A percentile compares a stretch with the other conserved stretches of the same genome.
Conservation (phyloP, 1,140 invertebrate genomes). For the Drosophila tsacasi region DNA sequence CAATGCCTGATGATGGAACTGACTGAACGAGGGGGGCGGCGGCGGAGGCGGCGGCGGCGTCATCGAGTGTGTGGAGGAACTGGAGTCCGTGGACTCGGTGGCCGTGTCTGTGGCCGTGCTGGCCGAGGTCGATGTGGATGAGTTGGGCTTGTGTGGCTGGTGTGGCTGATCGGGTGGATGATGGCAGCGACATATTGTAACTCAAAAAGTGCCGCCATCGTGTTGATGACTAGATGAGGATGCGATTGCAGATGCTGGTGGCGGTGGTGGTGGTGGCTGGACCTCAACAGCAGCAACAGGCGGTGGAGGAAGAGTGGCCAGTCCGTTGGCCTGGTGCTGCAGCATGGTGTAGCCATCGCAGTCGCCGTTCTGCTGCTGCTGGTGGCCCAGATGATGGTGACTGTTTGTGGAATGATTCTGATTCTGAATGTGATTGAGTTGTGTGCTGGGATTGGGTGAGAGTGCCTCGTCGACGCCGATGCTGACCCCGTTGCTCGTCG, state of each 20-base stretch:
- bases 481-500: constrained; percentile 52
- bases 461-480: constrained; percentile 54
- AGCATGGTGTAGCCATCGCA: constrained; percentile 54
- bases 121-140: constrained; percentile 70
- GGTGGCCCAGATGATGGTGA: constrained; percentile 45
- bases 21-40: constrained; percentile 34
- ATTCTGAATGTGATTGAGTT: constrained; percentile 51
- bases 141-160: constrained; percentile 81
- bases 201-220: constrained; percentile 85
- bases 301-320: constrained; percentile 19
- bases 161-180: constrained; percentile 78
- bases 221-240: constrained; percentile 67
- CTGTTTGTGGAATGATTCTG: constrained; percentile 75
- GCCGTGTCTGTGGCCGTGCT: constrained; percentile 55
- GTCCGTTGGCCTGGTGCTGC: constrained; percentile 58
- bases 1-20: constrained; percentile 32
- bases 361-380: constrained; percentile 58
- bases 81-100: constrained; percentile 60
- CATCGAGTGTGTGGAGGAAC: constrained; percentile 54
- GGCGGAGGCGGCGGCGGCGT: constrained; percentile 53
- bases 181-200: constrained; percentile 85
- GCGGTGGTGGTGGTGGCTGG: constrained; percentile 6
- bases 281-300: constrained; percentile 49
- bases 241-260: constrained; percentile 32
- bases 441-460: constrained; percentile 58